Base-by-base conservation (phyloP, 2,888 invertebrate species). In the Oegoconia quadripuncta region DNA sequence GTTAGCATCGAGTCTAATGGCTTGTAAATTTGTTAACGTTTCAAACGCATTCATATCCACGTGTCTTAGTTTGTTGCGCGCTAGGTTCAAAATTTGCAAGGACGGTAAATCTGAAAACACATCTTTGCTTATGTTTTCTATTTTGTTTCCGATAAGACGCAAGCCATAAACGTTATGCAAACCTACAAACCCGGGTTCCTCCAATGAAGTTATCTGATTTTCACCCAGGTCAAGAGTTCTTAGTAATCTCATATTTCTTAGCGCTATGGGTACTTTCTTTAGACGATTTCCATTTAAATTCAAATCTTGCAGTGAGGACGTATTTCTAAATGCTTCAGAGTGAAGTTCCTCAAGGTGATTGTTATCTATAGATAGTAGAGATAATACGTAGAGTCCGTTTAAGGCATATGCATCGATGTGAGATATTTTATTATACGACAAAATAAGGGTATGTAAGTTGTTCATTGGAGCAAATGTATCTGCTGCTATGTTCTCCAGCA, bases 391-490 rank as follows among this genome's bases (percentile, higher is more conserved):
- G 36, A 97, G 88, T 1, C 97, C 97, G 74, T 96, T 96, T 46
- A 97, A 82, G 27, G 96, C 94, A 64, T 94, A 94, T 2, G 94
- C 93, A 71, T 96, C 95, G 53, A 97, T 89, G 63, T 93, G 93
- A 57, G 92, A 92, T 55, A 97, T 91, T 73, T 93, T 93, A 82
- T 97, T 97, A 74, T 93, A 93, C 2, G 95, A 95, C 52, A 97
- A 88, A 42, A 96, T 91, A 52, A 97, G 87, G 9, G 96, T 96
- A 77, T 97, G 97, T 45, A 97, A 88, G 82, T 97, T 97, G 71
- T 95, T 96, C 93, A 97, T 94, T 3, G 96, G 94, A 25, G 95
- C 91, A 74, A 97, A 97, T 1, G 96, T 95, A 61, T 96, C 95
- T 5, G 95, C 94, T 5, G 94, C 93, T 46, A 97, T 93, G 41